Base-by-base conservation (phyloP, 2,888 invertebrate genomes). In the Acleris cristana region DNA sequence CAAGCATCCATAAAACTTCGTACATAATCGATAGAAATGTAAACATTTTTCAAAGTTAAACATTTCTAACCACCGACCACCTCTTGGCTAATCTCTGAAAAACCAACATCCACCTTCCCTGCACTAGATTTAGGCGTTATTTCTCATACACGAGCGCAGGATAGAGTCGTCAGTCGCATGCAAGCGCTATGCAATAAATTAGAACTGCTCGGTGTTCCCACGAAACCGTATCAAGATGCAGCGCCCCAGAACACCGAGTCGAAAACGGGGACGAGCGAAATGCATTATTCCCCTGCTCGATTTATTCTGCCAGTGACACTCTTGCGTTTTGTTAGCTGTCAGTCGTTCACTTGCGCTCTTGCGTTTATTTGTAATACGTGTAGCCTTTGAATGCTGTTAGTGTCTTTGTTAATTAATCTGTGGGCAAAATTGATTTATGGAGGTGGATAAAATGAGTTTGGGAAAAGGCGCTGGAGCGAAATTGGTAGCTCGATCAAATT, bases 101-200 rank as follows among this genome's bases (percentile, higher is more conserved):
- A 40, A 40, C 40, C 40, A 3, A 12, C 26, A 23, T 19, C 3
- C 16, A 26, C n/a, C 7, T 16, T 5, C 71, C 71, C 70, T 71
- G 75, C 71, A 62, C 73, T 72, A 74, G 78, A 78, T 80, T 82
- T 77, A 76, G 77, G 68, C 69, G 69, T 69, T 87, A 86, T 85
- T 86, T 85, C 85, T 82, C 83, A 79, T 79, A 78, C 78, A 74
- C 69, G 75, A 76, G 76, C 75, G 74, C 78, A 72, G 86, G 85
- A 92, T 92, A 85, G 87, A 92, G 91, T 88, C 90, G 91, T 92
- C 92, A 91, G 87, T 87, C 85, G 86, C 87, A 84, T 90, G 90
- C 87, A 87, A 82, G 78, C 78, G 79, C 86, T 80, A 79, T 84
- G 86, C 84, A 83, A 92, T 92, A 92, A 91, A 92, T 92, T 90